Evolutionary conservation across 2,888 invertebrate species (phyloP), one percentile per base, ranked within the genome.

Genomic region (Pyrochroa serraticornis): DNA sequence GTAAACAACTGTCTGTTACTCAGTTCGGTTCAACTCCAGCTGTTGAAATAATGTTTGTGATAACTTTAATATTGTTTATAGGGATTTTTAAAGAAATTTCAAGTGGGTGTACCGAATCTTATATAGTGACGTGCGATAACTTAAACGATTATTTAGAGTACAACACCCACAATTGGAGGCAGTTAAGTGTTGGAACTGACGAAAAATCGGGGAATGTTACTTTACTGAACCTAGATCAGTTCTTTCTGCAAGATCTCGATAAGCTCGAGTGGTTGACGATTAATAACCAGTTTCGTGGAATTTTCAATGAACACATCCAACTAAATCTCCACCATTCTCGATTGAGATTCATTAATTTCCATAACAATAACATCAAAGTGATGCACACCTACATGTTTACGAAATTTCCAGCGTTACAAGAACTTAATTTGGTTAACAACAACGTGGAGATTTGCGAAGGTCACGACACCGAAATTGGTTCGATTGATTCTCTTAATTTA

Each of bases 311-410:
- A 30, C 13, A 8, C 6, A 37, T 37, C 3, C 8, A 3, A 1
- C 5, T 30, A 7, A 22, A 33, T 31, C 8, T 44, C 2, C 8
- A 2, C 0, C 33, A 44, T 33, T 5, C 13, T 2, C n/a, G 31
- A 37, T 10, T 47, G 9, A 37, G 30, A 37, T 47, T 31, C 22
- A 10, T 47, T n/a, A 47, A 37, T 36, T 37, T 47, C 7, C 37
- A 47, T 12, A 37, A 35, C n/a, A 37, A 47, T 6, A 47, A 47
- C 36, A 30, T 47, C n/a, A 10, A n/a, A 5, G 31, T 7, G 13
- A 31, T 47, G 8, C 2, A 47, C n/a, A 2, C 14, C 0, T 7
- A 44, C 14, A 33, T 33, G 2, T 33, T 44, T 12, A 0, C 33
- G 3, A 0, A 3, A 10, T 33, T 12, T 32, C 32, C 33, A 32